Conservation (phyloP, 2,888 invertebrate genomes). For the Helobdella robusta region DNA sequence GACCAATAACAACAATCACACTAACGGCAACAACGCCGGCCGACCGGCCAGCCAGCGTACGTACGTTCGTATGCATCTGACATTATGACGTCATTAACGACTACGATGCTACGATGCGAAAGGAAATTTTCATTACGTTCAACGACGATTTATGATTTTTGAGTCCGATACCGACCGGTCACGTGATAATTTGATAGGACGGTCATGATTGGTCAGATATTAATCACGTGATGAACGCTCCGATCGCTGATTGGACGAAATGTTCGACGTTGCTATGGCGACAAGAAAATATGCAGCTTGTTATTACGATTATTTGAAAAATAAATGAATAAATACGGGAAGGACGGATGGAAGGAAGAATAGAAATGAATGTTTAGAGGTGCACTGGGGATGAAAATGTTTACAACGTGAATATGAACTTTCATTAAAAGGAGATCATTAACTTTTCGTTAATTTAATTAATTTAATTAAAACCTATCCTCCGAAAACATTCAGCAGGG, state of each 20-base stretch:
- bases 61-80: neutral
- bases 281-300: too few relatives aligned
- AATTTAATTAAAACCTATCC: too few relatives aligned
- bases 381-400: too few relatives aligned
- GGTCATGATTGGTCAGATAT: constrained; percentile 7
- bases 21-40: neutral
- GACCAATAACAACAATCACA: neutral
- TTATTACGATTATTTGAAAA: too few relatives aligned
- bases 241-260: neutral
- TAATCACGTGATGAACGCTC: constrained; percentile 7
- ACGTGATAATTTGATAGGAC: neutral
- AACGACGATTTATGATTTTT: constrained; percentile 18
- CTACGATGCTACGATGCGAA: neutral
- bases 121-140: constrained; percentile 1
- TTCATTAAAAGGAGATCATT: too few relatives aligned
- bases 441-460: too few relatives aligned
- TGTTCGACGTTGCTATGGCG: too few relatives aligned
- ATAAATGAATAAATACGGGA: too few relatives aligned
- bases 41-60: neutral
- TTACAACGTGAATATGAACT: too few relatives aligned
- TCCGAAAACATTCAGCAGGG: too few relatives aligned
- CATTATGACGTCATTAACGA: neutral
- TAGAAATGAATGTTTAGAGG: too few relatives aligned
- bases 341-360: too few relatives aligned
- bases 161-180: neutral